Base-by-base conservation (phyloP, 2,888 invertebrate genomes). In the Meteorus cinctellus region DNA sequence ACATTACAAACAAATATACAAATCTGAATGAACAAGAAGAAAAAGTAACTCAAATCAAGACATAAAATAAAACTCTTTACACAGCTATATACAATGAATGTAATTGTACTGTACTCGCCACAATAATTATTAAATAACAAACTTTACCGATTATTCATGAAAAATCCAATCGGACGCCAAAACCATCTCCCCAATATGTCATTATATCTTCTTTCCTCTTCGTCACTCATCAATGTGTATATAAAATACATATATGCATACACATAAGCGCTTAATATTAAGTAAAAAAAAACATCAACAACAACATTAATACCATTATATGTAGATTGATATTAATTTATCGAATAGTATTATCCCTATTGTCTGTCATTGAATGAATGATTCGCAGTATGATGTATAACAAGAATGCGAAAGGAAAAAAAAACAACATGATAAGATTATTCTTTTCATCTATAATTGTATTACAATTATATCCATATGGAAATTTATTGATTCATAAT, bases 271-370 rank as follows among this genome's bases (percentile, higher is more conserved):
- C 19, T 67, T 55, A 48, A 31, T 67, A 59, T 59, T 48, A 34
- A 36, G 31, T 27, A 31, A 74, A 77, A 67, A 24, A 66, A 72
- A 63, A 55, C 41, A 79, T 41, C 51, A 69, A 68, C 71, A 78
- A 68, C 74, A 72, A 78, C 19, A 19, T 55, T 55, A 55, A 75
- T 69, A 79, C 76, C 77, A 76, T 75, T 73, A 78, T 74, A 72
- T 75, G 77, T 73, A 80, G 71, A 69, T 78, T 72, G 74, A 80
- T 78, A 79, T 79, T 75, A 74, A 80, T 83, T 82, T 84, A 84
- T 83, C 78, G 80, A 76, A 84, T 86, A 86, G 84, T 85, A 86
- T 86, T 86, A 86, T 86, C 81, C 83, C 82, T 84, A 84, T 86
- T 85, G 82, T 80, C 82, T 82, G 80, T 80, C 80, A 48, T 48